These are phyloP conservation scores for Pongo abelii DNA, from an alignment of 2,113 vertebrate genomes.

Conservation along the genomic window DNA sequence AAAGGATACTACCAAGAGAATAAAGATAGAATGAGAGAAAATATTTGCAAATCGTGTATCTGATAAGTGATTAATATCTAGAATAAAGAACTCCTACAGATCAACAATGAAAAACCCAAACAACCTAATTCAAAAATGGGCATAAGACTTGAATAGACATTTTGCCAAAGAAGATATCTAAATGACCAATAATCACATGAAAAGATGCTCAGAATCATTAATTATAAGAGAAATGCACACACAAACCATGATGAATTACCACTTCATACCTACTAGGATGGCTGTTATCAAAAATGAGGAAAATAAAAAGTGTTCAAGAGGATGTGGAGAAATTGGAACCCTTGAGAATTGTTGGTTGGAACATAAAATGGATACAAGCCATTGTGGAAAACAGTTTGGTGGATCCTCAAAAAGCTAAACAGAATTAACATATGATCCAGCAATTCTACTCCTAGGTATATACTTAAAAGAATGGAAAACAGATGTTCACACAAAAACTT, in stretches of 20 bases:
- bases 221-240: slow-evolving; percentile 9
- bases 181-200: not conserved
- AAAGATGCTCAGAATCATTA: slow-evolving; percentile 8
- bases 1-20: not conserved
- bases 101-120: not conserved
- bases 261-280: not conserved
- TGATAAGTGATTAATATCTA: not conserved
- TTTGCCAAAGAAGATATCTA: not conserved
- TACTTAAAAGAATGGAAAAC: not conserved
- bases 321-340: not conserved
- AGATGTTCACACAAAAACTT: no score
- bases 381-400: not conserved
- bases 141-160: slow-evolving; percentile 21
- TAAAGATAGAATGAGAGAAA: not conserved
- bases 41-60: not conserved
- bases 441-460: not conserved
- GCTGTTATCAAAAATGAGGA: not conserved
- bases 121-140: not conserved
- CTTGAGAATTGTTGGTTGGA: not conserved
- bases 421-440: not conserved
- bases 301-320: not conserved
- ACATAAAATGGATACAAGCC: not conserved
- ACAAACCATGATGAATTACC: not conserved
- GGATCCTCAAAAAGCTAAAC: not conserved
- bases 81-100: not conserved